Evolutionary conservation across 2,797 vertebrate species (phyloP).

Genomic region (Cephalopachus bancanus): DNA sequence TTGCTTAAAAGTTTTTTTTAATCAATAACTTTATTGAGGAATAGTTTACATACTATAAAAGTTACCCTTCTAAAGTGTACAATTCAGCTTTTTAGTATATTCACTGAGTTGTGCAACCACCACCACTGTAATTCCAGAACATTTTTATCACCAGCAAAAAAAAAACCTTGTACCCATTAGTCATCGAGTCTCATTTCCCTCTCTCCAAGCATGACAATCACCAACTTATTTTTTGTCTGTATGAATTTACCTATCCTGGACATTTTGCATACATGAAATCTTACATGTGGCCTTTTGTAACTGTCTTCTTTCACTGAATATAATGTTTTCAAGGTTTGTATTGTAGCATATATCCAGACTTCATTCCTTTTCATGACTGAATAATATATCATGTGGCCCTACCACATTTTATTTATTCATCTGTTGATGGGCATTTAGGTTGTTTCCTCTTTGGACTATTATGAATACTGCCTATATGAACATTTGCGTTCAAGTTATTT

Average conservation of each 20-base stretch:
- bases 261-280: background rate
- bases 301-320: background rate
- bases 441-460: background rate
- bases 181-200: background rate
- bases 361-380: background rate
- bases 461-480: background rate
- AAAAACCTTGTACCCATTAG: background rate
- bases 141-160: conserved; percentile 1
- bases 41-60: background rate
- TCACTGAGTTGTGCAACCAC: background rate
- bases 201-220: background rate
- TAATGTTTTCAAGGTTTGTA: background rate
- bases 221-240: background rate
- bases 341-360: background rate
- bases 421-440: background rate
- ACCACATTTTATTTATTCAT: background rate
- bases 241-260: background rate
- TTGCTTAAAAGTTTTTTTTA: background rate
- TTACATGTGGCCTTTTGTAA: background rate
- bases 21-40: conserved; percentile 35
- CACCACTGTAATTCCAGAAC: background rate
- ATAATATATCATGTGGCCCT: background rate
- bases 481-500: background rate
- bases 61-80: background rate
- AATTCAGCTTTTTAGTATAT: conserved; percentile 1